Conservation (phyloP, 2,113 vertebrate genomes). For the Pungitius pungitius region DNA sequence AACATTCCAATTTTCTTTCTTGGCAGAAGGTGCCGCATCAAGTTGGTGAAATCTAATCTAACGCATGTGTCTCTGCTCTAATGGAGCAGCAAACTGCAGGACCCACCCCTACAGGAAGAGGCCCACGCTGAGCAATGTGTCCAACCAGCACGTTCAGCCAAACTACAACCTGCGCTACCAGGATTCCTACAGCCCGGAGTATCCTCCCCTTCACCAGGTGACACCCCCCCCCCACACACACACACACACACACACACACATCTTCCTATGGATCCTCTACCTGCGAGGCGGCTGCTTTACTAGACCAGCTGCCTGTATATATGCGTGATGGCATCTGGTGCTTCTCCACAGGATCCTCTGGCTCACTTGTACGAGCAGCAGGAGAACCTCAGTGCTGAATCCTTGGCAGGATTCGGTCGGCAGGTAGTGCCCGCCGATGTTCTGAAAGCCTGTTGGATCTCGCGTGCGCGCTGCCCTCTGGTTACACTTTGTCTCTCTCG, state of each 20-base stretch:
- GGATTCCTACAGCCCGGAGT: constrained; percentile 81
- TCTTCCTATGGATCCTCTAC: too few relatives aligned
- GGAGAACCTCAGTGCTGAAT: constrained; percentile 74
- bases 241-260: too few relatives aligned
- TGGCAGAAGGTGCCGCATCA: not conserved
- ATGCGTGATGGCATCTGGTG: constrained; percentile 2
- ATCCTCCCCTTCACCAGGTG: constrained; percentile 75
- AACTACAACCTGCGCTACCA: constrained; percentile 79
- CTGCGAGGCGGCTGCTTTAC: not conserved
- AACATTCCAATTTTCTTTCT: not conserved
- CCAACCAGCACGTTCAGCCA: constrained; percentile 77
- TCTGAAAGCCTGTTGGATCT: not conserved
- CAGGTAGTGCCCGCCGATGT: too few relatives aligned
- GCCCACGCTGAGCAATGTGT: constrained; percentile 72
- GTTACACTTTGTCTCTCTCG: constrained; percentile 23
- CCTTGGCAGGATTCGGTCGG: constrained; percentile 77
- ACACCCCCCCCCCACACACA: not conserved
- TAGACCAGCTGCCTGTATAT: not conserved
- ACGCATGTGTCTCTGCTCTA: not conserved
- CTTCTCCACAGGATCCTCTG: constrained; percentile 79
- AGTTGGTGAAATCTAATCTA: not conserved
- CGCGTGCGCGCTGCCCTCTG: not conserved
- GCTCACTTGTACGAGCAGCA: constrained; percentile 82
- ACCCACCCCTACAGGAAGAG: constrained; percentile 83
- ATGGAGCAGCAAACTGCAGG: constrained; percentile 77